These are phyloP conservation scores for Athalia cordata DNA, from an alignment of 2,888 invertebrate species.

Conservation along the genomic window DNA sequence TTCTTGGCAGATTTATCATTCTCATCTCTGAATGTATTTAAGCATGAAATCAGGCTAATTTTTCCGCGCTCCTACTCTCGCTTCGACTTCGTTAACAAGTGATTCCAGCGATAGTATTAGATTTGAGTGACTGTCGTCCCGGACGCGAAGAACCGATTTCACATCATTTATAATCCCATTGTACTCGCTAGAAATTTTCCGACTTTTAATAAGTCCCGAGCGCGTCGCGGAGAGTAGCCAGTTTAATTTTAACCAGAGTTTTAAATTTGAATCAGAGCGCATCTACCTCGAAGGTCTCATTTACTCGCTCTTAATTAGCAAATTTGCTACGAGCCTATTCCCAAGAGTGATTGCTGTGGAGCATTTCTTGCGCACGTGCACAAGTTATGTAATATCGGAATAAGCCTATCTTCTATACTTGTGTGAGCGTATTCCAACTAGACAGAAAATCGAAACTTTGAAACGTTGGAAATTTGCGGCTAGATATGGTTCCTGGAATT, in stretches of 20 bases:
- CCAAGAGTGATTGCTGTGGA: conserved; percentile 24
- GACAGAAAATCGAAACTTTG: background rate
- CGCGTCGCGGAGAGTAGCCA: conserved; percentile 13
- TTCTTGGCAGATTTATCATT: conserved; percentile 9
- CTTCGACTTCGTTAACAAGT: background rate
- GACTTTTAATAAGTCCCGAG: conserved; percentile 29
- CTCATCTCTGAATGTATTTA: background rate
- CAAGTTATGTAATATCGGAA: too few relatives aligned
- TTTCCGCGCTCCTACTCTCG: background rate
- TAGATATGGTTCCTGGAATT: background rate
- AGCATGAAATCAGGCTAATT: conserved; percentile 6
- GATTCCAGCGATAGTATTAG: background rate
- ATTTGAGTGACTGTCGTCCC: background rate
- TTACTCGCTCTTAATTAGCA: conserved; percentile 24
- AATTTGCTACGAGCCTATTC: conserved; percentile 25
- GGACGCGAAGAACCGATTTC: conserved; percentile 11
- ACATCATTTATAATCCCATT: conserved; percentile 4
- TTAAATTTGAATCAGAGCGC: conserved; percentile 20
- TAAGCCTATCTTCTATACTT: background rate
- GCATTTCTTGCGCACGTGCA: background rate
- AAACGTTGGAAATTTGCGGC: background rate
- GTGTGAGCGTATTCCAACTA: background rate
- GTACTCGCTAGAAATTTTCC: background rate
- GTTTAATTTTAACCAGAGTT: conserved; percentile 27
- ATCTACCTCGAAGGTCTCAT: background rate